phyloP scores from a whole-genome alignment of 2,888 invertebrate genomes.

The Linnaemya tessellans region DNA sequence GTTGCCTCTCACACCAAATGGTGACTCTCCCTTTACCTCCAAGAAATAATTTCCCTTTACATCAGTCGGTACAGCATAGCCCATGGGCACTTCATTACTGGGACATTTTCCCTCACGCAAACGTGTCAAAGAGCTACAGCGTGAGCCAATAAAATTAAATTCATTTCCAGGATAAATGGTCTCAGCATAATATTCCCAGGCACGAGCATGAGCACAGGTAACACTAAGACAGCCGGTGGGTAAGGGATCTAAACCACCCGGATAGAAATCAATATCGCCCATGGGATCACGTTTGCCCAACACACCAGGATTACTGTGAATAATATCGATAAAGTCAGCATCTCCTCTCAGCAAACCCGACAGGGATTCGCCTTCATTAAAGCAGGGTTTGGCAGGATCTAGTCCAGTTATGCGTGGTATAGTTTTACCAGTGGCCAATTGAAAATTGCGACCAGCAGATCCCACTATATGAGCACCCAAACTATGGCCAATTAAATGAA shows the following conservation, averaged over 20 bases:
- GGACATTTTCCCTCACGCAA: conserved; percentile 77
- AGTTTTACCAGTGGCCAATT: conserved; percentile 75
- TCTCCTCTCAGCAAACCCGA: conserved; percentile 81
- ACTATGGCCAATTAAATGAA: conserved; percentile 83
- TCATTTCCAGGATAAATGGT: conserved; percentile 82
- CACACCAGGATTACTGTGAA: conserved; percentile 82
- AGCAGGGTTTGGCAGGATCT: conserved; percentile 83
- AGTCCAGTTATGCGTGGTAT: conserved; percentile 81
- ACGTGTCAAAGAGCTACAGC: conserved; percentile 79
- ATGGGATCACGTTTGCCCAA: conserved; percentile 80
- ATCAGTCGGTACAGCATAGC: conserved; percentile 76
- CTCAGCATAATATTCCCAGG: conserved; percentile 81
- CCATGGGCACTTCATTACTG: conserved; percentile 78
- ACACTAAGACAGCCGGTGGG: conserved; percentile 79
- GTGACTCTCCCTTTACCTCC: conserved; percentile 76
- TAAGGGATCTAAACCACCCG: conserved; percentile 79
- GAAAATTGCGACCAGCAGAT: conserved; percentile 79
- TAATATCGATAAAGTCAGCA: conserved; percentile 81
- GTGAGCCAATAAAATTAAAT: conserved; percentile 78
- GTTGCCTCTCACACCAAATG: conserved; percentile 77
- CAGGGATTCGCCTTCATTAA: conserved; percentile 81
- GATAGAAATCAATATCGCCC: conserved; percentile 83
- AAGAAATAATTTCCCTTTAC: conserved; percentile 82
- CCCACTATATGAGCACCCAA: conserved; percentile 83
- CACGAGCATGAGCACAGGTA: conserved; percentile 79